Conservation (phyloP, 2,797 vertebrate genomes). For the Epinephelus coioides region DNA sequence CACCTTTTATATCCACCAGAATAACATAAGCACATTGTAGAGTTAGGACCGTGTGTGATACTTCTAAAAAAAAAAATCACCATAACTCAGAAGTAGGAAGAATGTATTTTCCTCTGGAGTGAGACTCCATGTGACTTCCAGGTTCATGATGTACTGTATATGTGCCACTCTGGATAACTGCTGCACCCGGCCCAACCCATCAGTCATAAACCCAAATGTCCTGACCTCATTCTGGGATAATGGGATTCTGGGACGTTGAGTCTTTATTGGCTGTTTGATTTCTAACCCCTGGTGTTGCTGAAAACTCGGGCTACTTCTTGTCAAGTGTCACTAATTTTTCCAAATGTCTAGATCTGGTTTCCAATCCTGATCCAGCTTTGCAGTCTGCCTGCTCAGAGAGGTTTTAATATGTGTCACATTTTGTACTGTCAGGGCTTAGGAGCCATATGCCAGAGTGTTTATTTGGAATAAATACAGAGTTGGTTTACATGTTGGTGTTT, state of each 20-base stretch:
- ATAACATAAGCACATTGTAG: not conserved
- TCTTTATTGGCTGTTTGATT: constrained; percentile 59
- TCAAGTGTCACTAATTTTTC: constrained; percentile 36
- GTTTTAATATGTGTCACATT: constrained; percentile 7
- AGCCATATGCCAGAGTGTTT: not conserved
- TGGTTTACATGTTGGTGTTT: not conserved
- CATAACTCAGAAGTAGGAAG: not conserved
- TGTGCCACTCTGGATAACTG: constrained; percentile 1
- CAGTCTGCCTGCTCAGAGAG: constrained; percentile 5
- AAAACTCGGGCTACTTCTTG: constrained; percentile 13
- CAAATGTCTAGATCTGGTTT: constrained; percentile 46
- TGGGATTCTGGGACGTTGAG: constrained; percentile 61
- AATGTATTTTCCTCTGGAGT: not conserved
- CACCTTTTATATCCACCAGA: not conserved
- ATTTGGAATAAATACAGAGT: not conserved
- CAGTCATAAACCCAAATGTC: constrained; percentile 37
- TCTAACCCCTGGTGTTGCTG: constrained; percentile 31
- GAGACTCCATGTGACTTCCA: not conserved
- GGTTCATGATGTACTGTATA: constrained; percentile 4
- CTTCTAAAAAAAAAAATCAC: not conserved
- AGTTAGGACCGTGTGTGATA: not conserved
- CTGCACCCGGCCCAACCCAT: constrained; percentile 18
- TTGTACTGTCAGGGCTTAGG: not conserved
- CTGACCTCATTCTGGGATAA: constrained; percentile 60
- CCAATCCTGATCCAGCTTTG: constrained; percentile 47